Base-by-base conservation (phyloP, 1,140 invertebrate species). In the Drosophila paulistorum region DNA sequence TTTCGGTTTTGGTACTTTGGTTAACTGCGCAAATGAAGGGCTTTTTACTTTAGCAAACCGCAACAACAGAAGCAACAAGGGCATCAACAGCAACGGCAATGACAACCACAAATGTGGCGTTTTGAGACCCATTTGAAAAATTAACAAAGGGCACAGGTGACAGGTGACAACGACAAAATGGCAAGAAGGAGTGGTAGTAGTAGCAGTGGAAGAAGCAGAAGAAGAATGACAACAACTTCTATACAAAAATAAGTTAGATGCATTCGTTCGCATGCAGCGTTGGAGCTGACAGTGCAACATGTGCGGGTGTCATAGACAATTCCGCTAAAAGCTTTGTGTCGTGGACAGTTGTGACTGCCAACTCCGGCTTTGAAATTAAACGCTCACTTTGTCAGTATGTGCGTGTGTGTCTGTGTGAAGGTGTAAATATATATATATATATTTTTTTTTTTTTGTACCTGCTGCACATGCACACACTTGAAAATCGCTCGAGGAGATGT, bases 231-330 rank as follows among this genome's bases (percentile, higher is more conserved):
- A 37, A 20, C 57, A 58, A 33, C 55, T 42, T 57, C 57, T 45
- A 58, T 20, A 26, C 59, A 41, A 37, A 41, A 37, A 17, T 37
- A 30, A 39, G 65, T 63, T 71, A 13, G 58, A 51, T 54, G 59
- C 70, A 48, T 48, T 69, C 51, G 60, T 58, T 69, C 51, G 60
- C 62, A 42, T 20, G 59, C 58, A 54, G 58, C 83, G 84, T 80
- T 87, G 71, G 64, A 89, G 83, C 45, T 89, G 84, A 89, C 83
- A 87, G 68, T 80, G 84, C 80, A 87, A 87, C 84, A 87, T 89
- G 83, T 86, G 77, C 68, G 66, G 65, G 81, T 63, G 83, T 84
- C 77, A 64, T 81, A 87, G 59, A 87, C 80, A 87, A 87, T 89
- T 84, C 68, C 84, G 66, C 77, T 89, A 87, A 87, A 87, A 87